Percentiles rank a stretch among this genome's conserved stretches.
Evolutionary conservation across 1,140 invertebrate species (phyloP).

Genomic region (Oncopeltus fasciatus): DNA sequence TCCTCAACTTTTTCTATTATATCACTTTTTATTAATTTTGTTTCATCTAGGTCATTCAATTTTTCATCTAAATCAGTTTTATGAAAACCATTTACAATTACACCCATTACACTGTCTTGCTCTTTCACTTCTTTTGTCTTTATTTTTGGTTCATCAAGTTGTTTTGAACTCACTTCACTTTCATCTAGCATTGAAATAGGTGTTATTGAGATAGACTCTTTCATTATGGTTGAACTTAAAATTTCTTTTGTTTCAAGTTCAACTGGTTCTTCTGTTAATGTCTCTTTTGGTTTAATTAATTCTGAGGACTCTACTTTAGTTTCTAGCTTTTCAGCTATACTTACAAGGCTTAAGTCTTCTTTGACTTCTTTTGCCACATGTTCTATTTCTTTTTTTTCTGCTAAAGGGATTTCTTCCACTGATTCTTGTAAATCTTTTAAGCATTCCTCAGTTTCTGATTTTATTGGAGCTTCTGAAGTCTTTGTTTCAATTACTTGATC

Average conservation of each 20-base stretch:
- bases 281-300: background rate
- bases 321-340: slow-evolving; percentile 20
- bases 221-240: too few relatives aligned
- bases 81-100: background rate
- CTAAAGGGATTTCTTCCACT: background rate
- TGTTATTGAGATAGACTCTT: too few relatives aligned
- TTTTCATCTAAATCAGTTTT: background rate
- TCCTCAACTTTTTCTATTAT: background rate
- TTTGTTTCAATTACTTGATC: background rate
- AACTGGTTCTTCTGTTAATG: background rate
- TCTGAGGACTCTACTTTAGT: slow-evolving; percentile 1
- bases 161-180: too few relatives aligned
- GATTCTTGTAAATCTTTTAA: slow-evolving; percentile 1
- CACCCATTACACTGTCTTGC: too few relatives aligned
- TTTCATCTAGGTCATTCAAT: background rate
- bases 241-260: background rate
- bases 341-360: slow-evolving; percentile 1
- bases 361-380: background rate
- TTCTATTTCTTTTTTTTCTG: background rate
- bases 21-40: background rate
- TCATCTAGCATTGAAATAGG: too few relatives aligned
- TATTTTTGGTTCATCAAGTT: background rate
- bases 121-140: background rate
- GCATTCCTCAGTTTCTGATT: background rate
- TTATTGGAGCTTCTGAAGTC: background rate